Evolutionary conservation across 2,797 vertebrate genomes (phyloP), one percentile per base, ranked within the genome.

Genomic region (Neopelma chrysocephalum): DNA sequence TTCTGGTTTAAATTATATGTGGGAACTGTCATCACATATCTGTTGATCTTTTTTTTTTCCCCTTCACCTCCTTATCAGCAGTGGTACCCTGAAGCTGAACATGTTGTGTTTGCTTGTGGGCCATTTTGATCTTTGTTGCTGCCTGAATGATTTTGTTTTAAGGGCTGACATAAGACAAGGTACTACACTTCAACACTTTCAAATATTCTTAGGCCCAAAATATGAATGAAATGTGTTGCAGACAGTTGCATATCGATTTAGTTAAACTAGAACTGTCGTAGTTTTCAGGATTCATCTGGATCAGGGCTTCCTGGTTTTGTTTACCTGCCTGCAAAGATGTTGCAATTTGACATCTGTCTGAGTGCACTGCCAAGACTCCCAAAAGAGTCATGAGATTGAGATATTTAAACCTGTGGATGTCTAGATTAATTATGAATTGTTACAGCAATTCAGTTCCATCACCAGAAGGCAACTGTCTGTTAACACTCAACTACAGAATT

Each of bases 101-200:
- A 1, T 29, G 20, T 2, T 61, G 17, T 58, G 4, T 43, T 80
- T 0, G 0, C 50, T 27, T 2, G 1, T 15, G 12, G 56, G 15
- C 34, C 51, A 14, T 26, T 43, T 57, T 73, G 32, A 32, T 31
- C n/a, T 61, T 54, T 23, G 5, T 65, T 89, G 25, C 64, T 87
- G 75, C 45, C 45, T 1, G 3, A 65, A 29, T 53, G 6, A 7
- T 82, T 68, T 47, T 77, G 5, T 29, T 77, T 70, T n/a, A 61
- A 43, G 27, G 36, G 31, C 22, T 62, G 57, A 62, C 61, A 38
- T 51, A 65, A 90, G 77, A 57, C 1, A 4, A 89, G 34, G 21
- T 61, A 21, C 22, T 8, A 3, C 14, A 34, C 19, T 72, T 94
- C 45, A 76, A 51, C 40, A 11, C 20, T 78, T 79, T 31, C 32